These are phyloP conservation scores for Nanorana parkeri DNA, from an alignment of 2,113 vertebrate species.

Conservation along the genomic window DNA sequence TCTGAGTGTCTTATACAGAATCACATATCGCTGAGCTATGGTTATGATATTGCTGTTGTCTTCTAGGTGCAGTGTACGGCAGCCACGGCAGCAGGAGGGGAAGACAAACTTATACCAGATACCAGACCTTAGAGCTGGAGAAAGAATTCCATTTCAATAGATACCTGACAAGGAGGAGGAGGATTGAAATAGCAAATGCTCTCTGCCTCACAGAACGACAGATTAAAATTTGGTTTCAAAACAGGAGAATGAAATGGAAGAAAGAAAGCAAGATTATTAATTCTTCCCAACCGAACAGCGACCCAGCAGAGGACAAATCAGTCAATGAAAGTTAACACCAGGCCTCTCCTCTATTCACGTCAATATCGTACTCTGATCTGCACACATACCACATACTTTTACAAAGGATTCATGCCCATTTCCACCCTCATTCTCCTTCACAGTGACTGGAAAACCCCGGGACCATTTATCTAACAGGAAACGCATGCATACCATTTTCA, in stretches of 20 bases:
- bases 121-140: constrained; percentile 85
- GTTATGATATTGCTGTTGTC: constrained; percentile 52
- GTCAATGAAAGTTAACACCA: constrained; percentile 72
- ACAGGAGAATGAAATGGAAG: constrained; percentile 87
- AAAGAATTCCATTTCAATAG: constrained; percentile 87
- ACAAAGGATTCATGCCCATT: neutral
- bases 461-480: neutral
- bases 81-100: constrained; percentile 82
- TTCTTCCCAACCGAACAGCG: constrained; percentile 78
- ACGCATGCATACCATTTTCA: neutral
- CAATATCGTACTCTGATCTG: neutral
- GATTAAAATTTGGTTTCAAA: constrained; percentile 90
- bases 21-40: neutral
- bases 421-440: neutral
- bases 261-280: constrained; percentile 86
- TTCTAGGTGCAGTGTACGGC: constrained; percentile 81
- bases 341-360: constrained; percentile 35
- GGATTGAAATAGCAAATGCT: constrained; percentile 84
- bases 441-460: neutral
- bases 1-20: neutral
- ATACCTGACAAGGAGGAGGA: constrained; percentile 84
- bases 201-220: constrained; percentile 85
- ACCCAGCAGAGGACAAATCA: constrained; percentile 80
- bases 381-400: constrained; percentile 1
- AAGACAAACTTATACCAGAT: constrained; percentile 84